Percentiles rank a stretch among this genome's conserved stretches.
These are phyloP conservation scores for Noturus placidus DNA, from an alignment of 2,113 vertebrate genomes.

Conservation along the genomic window DNA sequence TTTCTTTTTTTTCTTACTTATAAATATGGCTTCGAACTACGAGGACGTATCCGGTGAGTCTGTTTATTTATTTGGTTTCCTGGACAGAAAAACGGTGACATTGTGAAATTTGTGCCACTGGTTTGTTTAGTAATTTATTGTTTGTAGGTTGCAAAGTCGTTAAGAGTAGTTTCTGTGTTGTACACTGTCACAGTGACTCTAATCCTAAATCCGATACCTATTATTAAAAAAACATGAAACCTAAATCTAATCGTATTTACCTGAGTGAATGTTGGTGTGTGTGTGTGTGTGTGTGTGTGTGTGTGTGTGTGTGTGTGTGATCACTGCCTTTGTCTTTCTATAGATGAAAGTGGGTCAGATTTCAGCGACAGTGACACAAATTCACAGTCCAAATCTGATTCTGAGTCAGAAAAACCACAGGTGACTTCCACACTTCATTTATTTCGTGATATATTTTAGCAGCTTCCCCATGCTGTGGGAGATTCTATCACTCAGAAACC, in stretches of 20 bases:
- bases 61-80: not conserved
- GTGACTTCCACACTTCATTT: not conserved
- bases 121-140: not conserved
- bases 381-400: not conserved
- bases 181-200: not conserved
- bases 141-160: not conserved
- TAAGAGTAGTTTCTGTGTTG: not conserved
- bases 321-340: not conserved
- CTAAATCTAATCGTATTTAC: not conserved
- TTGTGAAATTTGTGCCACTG: not conserved
- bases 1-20: not conserved
- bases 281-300: not conserved
- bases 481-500: too few relatives aligned
- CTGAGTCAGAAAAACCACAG: not conserved
- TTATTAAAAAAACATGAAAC: not conserved
- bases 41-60: constrained; percentile 27
- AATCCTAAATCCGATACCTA: not conserved
- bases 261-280: not conserved
- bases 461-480: too few relatives aligned
- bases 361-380: constrained; percentile 36
- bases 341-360: not conserved
- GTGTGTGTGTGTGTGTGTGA: not conserved
- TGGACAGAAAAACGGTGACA: not conserved
- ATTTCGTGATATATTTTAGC: too few relatives aligned
- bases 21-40: constrained; percentile 31